Percentiles rank a stretch among this genome's conserved stretches.
Conservation (phyloP, 2,797 vertebrate genomes). For the Chelidonichthys spinosus region DNA sequence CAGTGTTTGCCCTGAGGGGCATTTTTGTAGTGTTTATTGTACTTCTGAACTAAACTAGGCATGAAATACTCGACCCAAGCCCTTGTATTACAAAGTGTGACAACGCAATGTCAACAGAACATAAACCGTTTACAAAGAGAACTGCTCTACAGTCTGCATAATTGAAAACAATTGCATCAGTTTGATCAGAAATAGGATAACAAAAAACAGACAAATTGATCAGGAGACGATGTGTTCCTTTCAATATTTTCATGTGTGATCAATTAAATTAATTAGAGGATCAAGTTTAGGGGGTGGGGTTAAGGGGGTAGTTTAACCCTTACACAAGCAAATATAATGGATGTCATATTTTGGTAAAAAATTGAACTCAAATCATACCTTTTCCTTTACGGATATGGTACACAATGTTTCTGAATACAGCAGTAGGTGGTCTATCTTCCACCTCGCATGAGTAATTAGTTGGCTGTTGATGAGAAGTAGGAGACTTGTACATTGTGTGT, state of each 20-base stretch:
- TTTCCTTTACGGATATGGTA: neutral
- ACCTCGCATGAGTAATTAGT: neutral
- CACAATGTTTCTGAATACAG: neutral
- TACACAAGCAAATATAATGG: neutral
- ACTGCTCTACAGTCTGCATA: neutral
- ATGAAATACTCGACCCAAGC: neutral
- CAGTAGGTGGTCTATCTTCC: neutral
- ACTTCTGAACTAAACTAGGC: neutral
- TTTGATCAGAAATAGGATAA: neutral
- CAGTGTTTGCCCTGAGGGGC: neutral
- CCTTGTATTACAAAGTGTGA: neutral
- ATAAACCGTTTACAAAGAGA: neutral
- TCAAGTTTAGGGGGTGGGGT: neutral
- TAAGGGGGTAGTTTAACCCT: neutral
- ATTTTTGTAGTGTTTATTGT: neutral
- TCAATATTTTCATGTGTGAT: constrained; percentile 4
- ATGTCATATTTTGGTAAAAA: neutral
- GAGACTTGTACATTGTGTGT: neutral
- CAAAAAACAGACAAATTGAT: neutral
- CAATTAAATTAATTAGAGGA: neutral
- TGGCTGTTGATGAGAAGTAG: constrained; percentile 4
- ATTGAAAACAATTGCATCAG: neutral
- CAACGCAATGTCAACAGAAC: neutral
- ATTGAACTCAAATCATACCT: neutral
- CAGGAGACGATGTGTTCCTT: neutral